These are phyloP conservation scores for Hyperopisus bebe DNA, from an alignment of 2,113 vertebrate species.

Conservation along the genomic window DNA sequence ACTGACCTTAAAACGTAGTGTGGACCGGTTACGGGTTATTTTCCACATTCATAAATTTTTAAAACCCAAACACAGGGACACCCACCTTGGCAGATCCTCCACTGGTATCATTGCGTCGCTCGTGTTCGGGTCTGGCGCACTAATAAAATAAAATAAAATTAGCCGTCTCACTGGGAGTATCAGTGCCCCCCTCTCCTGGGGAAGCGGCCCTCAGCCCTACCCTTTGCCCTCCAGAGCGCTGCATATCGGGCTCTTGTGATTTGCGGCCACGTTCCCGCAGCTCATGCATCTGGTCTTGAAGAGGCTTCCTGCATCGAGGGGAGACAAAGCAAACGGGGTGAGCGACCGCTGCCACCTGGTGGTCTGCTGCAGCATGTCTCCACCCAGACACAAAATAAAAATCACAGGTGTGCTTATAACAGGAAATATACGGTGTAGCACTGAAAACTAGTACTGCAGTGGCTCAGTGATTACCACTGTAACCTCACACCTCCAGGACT, in stretches of 20 bases:
- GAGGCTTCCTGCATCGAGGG: slow-evolving; percentile 72
- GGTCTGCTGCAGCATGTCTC: not conserved
- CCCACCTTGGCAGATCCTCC: slow-evolving; percentile 80
- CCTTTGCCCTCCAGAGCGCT: slow-evolving; percentile 77
- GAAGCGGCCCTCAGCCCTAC: slow-evolving; percentile 52
- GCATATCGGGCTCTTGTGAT: slow-evolving; percentile 84
- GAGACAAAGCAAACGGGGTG: not conserved
- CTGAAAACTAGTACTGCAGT: not conserved
- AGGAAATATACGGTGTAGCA: not conserved
- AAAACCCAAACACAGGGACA: slow-evolving; percentile 24
- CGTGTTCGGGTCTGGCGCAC: slow-evolving; percentile 70
- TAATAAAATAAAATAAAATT: slow-evolving; percentile 33
- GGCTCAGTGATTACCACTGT: not conserved
- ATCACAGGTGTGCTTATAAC: not conserved
- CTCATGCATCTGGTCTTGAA: slow-evolving; percentile 88
- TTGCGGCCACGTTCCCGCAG: slow-evolving; percentile 72
- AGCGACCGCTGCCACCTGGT: not conserved
- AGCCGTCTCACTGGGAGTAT: not conserved
- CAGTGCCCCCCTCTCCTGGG: not conserved
- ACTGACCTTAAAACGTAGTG: not conserved
- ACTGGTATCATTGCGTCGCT: slow-evolving; percentile 75
- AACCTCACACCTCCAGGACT: not conserved
- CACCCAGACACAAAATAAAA: not conserved
- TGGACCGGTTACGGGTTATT: not conserved
- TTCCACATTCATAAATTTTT: not conserved